Evolutionary conservation across 2,888 invertebrate species (phyloP), one percentile per base, ranked within the genome.

Genomic region (Polymixis flavicincta): DNA sequence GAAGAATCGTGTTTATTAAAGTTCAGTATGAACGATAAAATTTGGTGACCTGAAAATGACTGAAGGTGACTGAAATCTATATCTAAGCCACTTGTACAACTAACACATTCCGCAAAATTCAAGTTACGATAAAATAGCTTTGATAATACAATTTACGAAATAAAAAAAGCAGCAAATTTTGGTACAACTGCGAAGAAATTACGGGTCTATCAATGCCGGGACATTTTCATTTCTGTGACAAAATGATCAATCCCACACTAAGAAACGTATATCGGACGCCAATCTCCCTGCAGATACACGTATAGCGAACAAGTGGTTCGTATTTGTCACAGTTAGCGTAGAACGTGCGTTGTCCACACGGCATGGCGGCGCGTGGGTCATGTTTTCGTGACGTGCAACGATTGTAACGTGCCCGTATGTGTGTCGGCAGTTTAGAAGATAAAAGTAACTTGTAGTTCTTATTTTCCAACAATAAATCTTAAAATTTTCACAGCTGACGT

Each of bases 311-410:
- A 64, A 72, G 71, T 63, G 82, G 59, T 57, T 48, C n/a, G 71
- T 52, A 85, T 83, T 85, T 83, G 78, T 83, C 85, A 68, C 76
- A 65, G 82, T 74, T 66, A 82, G 61, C 45, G 52, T 9, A 19
- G 59, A 37, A 75, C 85, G 85, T 78, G 72, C n/a, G 76, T 55
- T 13, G 57, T 7, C n/a, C n/a, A 32, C 28, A 25, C 22, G 52
- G 25, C 55, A 25, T 17, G 55, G 48, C 17, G 28, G 28, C 32
- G 28, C 59, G 67, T 59, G 80, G 7, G 57, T 57, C 72, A 67
- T 71, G 50, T 59, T 71, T 42, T 13, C 55, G 60, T 73, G 76
- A 80, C 80, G 32, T 57, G 82, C 13, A 54, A 57, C 80, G 61
- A 61, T 42, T 57, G n/a, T 60, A 54, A 71, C 55, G 65, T 66